Conservation (phyloP, 2,113 vertebrate species). For the Motacilla tschutschensis region DNA sequence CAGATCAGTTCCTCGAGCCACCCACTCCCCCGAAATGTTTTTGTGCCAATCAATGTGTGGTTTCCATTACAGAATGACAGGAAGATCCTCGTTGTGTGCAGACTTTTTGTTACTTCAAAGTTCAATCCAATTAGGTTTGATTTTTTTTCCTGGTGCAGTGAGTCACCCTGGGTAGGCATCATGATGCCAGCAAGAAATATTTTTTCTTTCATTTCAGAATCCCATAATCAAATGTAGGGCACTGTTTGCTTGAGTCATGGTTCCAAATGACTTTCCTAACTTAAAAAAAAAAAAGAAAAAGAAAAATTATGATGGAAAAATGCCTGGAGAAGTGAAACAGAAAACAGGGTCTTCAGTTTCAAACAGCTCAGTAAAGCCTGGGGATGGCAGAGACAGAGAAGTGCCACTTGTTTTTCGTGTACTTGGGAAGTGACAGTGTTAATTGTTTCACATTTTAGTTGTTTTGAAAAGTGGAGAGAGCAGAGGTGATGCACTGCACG, state of each 20-base stretch:
- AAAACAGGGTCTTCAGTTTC: neutral
- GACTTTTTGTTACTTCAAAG: slow-evolving; percentile 45
- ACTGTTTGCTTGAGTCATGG: neutral
- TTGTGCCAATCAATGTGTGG: neutral
- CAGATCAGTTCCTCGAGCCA: neutral
- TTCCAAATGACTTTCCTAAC: neutral
- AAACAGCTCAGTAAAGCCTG: neutral
- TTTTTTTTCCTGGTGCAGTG: neutral
- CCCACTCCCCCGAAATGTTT: neutral
- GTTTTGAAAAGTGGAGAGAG: neutral
- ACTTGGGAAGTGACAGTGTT: neutral
- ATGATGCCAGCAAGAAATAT: slow-evolving; percentile 11
- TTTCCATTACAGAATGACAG: slow-evolving; percentile 28
- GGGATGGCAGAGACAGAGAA: neutral
- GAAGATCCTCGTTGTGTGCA: slow-evolving; percentile 29
- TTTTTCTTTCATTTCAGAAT: slow-evolving; percentile 1
- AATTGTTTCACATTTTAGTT: neutral
- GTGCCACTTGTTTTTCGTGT: neutral
- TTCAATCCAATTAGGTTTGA: slow-evolving; percentile 52
- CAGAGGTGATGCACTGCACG: neutral
- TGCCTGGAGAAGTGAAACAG: neutral
- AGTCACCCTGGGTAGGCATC: slow-evolving; percentile 23
- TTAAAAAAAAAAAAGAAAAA: neutral
- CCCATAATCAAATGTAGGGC: neutral
- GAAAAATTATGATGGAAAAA: neutral